Evolutionary conservation across 1,140 invertebrate species (phyloP).

Genomic region (Goniozus legneri): DNA sequence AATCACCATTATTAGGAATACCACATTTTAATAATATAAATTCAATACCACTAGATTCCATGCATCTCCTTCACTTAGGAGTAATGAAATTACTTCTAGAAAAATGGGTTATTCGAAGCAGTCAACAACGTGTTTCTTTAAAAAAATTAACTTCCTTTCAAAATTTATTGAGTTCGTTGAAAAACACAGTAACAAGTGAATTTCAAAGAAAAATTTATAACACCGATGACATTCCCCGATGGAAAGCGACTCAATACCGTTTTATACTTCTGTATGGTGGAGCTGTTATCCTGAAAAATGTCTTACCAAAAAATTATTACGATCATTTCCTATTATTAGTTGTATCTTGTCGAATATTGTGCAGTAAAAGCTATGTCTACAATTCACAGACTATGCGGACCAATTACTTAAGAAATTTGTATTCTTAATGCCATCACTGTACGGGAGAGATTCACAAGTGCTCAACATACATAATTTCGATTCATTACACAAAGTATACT

Average conservation of each 20-base stretch:
- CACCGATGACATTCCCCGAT: not conserved
- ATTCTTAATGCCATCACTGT: too few relatives aligned
- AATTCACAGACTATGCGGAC: too few relatives aligned
- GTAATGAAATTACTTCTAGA: conserved; percentile 12
- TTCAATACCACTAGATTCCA: conserved; percentile 12
- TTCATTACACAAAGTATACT: too few relatives aligned
- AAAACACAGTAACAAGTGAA: conserved; percentile 1
- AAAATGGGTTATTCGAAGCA: conserved; percentile 3
- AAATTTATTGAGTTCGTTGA: conserved; percentile 1
- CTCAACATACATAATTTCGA: too few relatives aligned
- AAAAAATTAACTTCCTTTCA: not conserved
- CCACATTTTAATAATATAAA: conserved; percentile 14
- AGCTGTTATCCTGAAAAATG: not conserved
- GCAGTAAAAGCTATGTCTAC: not conserved
- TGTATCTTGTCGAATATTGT: conserved; percentile 1
- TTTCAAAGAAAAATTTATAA: conserved; percentile 8
- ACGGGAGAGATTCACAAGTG: too few relatives aligned
- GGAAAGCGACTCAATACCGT: conserved; percentile 8
- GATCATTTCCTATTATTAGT: conserved; percentile 5
- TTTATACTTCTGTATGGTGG: conserved; percentile 11
- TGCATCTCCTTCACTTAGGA: conserved; percentile 20
- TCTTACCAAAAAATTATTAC: conserved; percentile 6
- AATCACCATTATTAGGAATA: conserved; percentile 11
- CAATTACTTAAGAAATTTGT: too few relatives aligned
- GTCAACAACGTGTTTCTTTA: too few relatives aligned